These are phyloP conservation scores for Albula goreensis DNA, from an alignment of 2,113 vertebrate genomes.

Conservation along the genomic window DNA sequence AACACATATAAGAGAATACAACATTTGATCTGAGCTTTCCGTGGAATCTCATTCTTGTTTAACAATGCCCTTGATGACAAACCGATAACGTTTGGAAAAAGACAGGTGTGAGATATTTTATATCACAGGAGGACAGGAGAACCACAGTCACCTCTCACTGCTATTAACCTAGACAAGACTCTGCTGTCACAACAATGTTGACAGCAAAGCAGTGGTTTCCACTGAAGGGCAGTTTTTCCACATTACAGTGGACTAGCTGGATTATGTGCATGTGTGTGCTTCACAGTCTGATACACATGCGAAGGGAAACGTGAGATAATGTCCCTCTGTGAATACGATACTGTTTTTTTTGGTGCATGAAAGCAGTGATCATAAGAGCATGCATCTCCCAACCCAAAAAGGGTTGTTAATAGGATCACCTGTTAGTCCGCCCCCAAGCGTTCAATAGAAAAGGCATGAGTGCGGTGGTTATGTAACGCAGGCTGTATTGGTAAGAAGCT, in stretches of 20 bases:
- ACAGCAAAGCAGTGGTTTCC: too few relatives aligned
- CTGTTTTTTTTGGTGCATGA: neutral
- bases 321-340: neutral
- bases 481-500: neutral
- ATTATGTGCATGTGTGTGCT: neutral
- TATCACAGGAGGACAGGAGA: too few relatives aligned
- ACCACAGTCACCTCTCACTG: too few relatives aligned
- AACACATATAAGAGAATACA: too few relatives aligned
- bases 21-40: too few relatives aligned
- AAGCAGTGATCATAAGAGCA: neutral
- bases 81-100: too few relatives aligned
- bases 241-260: neutral
- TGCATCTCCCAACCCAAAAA: neutral
- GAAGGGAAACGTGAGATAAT: neutral
- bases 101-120: too few relatives aligned
- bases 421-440: neutral
- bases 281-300: neutral
- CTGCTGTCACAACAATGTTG: too few relatives aligned
- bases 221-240: too few relatives aligned
- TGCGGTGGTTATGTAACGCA: neutral
- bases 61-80: too few relatives aligned
- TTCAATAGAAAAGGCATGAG: neutral
- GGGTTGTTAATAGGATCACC: neutral
- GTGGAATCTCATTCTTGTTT: too few relatives aligned
- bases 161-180: too few relatives aligned